Evolutionary conservation across 2,797 vertebrate genomes (phyloP), one percentile per base, ranked within the genome.

Genomic region (Enteromius thamalakanensis): DNA sequence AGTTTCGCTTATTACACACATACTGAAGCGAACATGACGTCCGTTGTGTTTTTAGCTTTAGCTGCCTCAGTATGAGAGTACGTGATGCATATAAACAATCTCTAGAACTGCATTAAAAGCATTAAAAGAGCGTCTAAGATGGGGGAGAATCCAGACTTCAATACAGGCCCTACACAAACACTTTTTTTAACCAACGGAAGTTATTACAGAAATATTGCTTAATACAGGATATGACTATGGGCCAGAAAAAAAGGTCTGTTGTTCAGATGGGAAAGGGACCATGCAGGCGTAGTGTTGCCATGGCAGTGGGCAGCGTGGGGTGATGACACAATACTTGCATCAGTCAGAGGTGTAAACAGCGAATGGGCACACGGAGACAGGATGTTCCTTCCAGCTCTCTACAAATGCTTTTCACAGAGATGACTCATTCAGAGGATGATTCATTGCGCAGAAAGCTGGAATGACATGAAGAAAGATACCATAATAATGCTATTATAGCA

Each of bases 311-410:
- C 74, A 86, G 74, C 87, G 55, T 76, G 72, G 85, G 87, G 84
- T 87, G 81, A 80, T 86, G 85, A 88, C 87, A 89, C 86, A 89
- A 89, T 76, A 68, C 86, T 87, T 89, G 88, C 87, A 86, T 90
- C 89, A 88, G 86, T 85, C 78, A 87, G 81, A 79, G 62, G 65
- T 64, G 85, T 87, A 79, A 87, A 86, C 74, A 82, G 45, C 75
- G 69, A 69, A 68, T 21, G 69, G 55, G 79, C 8, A 81, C 75
- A 85, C n/a, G n/a, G 68, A 84, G 58, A 78, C 60, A 74, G 74
- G 76, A 79, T 74, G 85, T 83, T 83, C 81, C 74, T 77, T 83
- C 74, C 81, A 82, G 80, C n/a, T 0, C 80, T 77, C 81, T 69
- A 77, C 81, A 47, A 83, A 70, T 69, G 74, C 72, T 76, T 77